Base-by-base conservation (phyloP, 2,797 vertebrate genomes). In the Chloroceryle amazona region DNA sequence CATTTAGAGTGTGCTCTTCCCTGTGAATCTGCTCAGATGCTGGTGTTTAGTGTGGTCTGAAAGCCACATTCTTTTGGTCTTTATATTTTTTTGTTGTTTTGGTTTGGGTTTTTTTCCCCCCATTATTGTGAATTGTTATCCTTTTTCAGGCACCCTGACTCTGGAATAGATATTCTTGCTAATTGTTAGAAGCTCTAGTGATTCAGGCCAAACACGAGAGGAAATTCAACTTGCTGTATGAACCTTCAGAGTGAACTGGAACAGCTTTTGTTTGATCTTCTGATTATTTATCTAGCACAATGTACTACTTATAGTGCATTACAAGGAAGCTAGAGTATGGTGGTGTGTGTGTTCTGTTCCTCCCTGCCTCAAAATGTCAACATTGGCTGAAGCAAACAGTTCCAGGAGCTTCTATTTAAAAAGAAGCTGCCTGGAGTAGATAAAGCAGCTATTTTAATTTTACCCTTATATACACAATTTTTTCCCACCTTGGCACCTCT, bases 351-450 rank as follows among this genome's bases (percentile, higher is more conserved):
- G 92, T 73, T 93, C 95, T 91, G 76, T 66, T 89, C 92, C 86
- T 94, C 95, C 90, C 91, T 96, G 88, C 91, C 61, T 81, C 75
- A 75, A 91, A 95, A 95, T 92, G 90, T 93, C 93, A 92, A 80
- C 94, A 79, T 62, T 81, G 86, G 39, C 72, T 88, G 55, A 31
- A 87, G 84, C 93, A 86, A 94, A 65, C 94, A 92, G 21, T 72
- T 79, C 78, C 88, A 86, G 63, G n/a, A n/a, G 47, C 61, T 92
- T 87, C 93, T 93, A 71, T 96, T 96, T 93, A 83, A 29, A 89
- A 28, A 90, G 47, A 37, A 87, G 65, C 84, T 60, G 46, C 52
- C 4, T 33, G 63, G 31, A 62, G 80, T 60, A 35, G 60, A 74
- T n/a, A 20, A 79, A 79, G 33, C 52, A 66, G 75, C 74, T 93